Base-by-base conservation (phyloP, 2,888 invertebrate genomes). In the Iselma pallidipennis region DNA sequence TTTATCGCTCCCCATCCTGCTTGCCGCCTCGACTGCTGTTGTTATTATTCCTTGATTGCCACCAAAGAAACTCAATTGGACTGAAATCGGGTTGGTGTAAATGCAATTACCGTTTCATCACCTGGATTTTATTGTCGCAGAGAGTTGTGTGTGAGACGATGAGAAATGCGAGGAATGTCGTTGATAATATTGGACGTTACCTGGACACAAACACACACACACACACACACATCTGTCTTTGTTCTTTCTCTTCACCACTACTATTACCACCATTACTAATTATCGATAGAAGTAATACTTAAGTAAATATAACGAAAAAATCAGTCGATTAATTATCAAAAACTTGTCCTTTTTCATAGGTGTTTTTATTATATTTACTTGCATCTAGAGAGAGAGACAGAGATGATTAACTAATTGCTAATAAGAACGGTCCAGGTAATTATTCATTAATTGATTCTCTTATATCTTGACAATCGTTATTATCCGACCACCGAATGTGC, bases 401-500 rank as follows among this genome's bases (percentile, higher is more conserved):
- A 66, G 62, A 68, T 70, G 71, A 67, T 67, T 71, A 70, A 72
- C 76, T 78, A 78, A 76, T 76, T 76, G 74, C 75, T 66, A 64
- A 61, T 66, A 67, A 70, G 57, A 59, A n/a, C n/a, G n/a, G 59
- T 63, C 67, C 70, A 61, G 69, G 73, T 76, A 76, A 77, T 76
- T 75, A 78, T 74, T 77, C 76, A 77, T 77, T 78, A 78, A 78
- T 78, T 78, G 77, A 76, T 74, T 77, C 76, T 76, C 72, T 74
- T 75, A 72, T n/a, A n/a, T n/a, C 74, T 75, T 71, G 76, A 78
- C 76, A 77, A 77, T 77, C n/a, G 76, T 76, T 72, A 76, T 74
- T 76, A 75, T 74, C 75, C 75, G 66, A 65, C 64, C 52, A 61
- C n/a, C n/a, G n/a, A n/a, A n/a, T n/a, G n/a, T n/a, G n/a, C n/a